Conservation (phyloP, 2,888 invertebrate species). For the Pachycephus smyrnensis region DNA sequence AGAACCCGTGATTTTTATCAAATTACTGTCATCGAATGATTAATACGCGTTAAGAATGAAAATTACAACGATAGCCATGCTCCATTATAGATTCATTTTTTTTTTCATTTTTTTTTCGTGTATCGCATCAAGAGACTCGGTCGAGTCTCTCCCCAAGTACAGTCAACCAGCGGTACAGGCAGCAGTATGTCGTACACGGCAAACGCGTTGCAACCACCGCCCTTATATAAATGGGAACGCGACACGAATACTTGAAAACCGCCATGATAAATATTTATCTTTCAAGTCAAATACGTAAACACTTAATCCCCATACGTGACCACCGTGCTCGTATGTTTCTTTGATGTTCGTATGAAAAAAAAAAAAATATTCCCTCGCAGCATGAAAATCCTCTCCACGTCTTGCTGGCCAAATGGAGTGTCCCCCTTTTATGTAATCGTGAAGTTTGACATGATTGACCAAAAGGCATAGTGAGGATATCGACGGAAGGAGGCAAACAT, state of each 20-base stretch:
- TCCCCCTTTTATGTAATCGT: neutral
- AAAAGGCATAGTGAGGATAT: neutral
- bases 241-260: neutral
- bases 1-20: neutral
- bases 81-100: slow-evolving; percentile 14
- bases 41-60: neutral
- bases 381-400: neutral
- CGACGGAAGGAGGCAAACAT: neutral
- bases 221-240: neutral
- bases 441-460: neutral
- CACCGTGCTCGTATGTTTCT: neutral
- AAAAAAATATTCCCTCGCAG: neutral
- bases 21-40: neutral
- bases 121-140: neutral
- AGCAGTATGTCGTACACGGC: neutral
- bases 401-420: neutral
- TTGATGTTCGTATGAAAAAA: neutral
- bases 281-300: too few relatives aligned
- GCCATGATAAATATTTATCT: neutral
- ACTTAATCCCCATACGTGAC: too few relatives aligned
- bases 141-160: too few relatives aligned
- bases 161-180: too few relatives aligned
- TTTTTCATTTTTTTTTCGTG: slow-evolving; percentile 1
- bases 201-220: neutral
- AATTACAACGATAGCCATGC: neutral